These are phyloP conservation scores for Paracyclopina nana DNA, from an alignment of 1,140 invertebrate genomes.

Conservation along the genomic window DNA sequence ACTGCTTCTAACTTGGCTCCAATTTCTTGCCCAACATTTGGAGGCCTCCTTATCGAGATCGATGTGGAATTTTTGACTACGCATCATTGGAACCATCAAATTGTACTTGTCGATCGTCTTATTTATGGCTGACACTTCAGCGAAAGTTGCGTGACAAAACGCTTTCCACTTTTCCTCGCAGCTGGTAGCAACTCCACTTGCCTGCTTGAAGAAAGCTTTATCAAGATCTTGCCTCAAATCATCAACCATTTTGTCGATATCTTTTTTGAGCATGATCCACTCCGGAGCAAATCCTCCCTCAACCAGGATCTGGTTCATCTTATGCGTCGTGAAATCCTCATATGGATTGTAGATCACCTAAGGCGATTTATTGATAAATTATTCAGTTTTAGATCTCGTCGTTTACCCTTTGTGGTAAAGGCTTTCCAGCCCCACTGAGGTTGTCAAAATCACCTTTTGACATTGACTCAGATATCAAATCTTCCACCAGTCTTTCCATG, in stretches of 20 bases:
- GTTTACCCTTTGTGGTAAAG: not conserved
- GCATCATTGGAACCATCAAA: conserved; percentile 11
- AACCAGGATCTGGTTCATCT: conserved; percentile 12
- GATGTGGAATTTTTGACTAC: conserved; percentile 7
- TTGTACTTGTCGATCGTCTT: conserved; percentile 7
- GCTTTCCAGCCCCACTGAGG: conserved; percentile 3
- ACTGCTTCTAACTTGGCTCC: no score
- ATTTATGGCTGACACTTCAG: conserved; percentile 5
- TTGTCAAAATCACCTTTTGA: conserved; percentile 10
- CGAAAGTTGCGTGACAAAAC: no score
- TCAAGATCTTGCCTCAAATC: not conserved
- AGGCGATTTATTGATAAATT: no score
- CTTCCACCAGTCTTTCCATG: conserved; percentile 5
- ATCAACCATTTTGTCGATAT: not conserved
- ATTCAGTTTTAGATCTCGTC: no score
- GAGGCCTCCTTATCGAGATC: not conserved
- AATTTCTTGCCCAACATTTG: no score
- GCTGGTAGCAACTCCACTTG: not conserved
- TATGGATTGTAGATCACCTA: conserved; percentile 9
- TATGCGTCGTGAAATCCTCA: conserved; percentile 5
- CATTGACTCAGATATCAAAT: conserved; percentile 10
- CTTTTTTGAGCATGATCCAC: conserved; percentile 12
- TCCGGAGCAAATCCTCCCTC: conserved; percentile 13
- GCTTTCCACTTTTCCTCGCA: not conserved
- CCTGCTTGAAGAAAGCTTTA: not conserved